These are phyloP conservation scores for Drosophila neotestacea DNA, from an alignment of 2,888 invertebrate species.

Conservation along the genomic window DNA sequence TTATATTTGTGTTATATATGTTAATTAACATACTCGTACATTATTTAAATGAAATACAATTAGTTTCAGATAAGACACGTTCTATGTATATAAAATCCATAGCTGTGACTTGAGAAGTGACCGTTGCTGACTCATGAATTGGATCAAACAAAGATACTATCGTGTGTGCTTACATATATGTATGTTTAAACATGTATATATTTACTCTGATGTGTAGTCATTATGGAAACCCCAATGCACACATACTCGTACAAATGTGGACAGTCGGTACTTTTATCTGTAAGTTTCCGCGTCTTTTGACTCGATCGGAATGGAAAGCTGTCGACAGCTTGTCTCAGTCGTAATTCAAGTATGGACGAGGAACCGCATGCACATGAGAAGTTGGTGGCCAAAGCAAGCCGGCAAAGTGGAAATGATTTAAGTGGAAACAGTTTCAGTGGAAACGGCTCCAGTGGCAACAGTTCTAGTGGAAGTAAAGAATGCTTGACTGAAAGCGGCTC, in stretches of 20 bases:
- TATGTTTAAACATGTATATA: not conserved
- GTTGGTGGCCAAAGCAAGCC: conserved; percentile 48
- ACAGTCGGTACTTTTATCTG: conserved; percentile 59
- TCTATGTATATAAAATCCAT: conserved; percentile 27
- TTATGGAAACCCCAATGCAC: conserved; percentile 46
- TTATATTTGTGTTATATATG: no score
- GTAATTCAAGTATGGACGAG: conserved; percentile 56
- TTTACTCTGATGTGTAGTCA: not conserved
- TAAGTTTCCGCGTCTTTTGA: conserved; percentile 18
- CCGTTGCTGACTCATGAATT: conserved; percentile 42
- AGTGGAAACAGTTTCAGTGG: conserved; percentile 29
- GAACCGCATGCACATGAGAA: conserved; percentile 62
- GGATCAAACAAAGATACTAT: conserved; percentile 40
- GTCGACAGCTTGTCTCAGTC: conserved; percentile 44
- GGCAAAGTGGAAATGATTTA: not conserved
- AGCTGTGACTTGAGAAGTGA: conserved; percentile 15
- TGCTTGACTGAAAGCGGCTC: conserved; percentile 1
- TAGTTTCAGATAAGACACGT: conserved; percentile 60
- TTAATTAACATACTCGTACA: not conserved
- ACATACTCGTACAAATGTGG: not conserved
- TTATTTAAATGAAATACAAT: not conserved
- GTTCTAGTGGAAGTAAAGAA: conserved; percentile 27
- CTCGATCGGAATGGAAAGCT: conserved; percentile 17
- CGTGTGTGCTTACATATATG: not conserved
- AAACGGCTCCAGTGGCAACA: conserved; percentile 19